These are phyloP conservation scores for Megaustenia siamemsis DNA, from an alignment of 2,888 invertebrate genomes.

Conservation along the genomic window DNA sequence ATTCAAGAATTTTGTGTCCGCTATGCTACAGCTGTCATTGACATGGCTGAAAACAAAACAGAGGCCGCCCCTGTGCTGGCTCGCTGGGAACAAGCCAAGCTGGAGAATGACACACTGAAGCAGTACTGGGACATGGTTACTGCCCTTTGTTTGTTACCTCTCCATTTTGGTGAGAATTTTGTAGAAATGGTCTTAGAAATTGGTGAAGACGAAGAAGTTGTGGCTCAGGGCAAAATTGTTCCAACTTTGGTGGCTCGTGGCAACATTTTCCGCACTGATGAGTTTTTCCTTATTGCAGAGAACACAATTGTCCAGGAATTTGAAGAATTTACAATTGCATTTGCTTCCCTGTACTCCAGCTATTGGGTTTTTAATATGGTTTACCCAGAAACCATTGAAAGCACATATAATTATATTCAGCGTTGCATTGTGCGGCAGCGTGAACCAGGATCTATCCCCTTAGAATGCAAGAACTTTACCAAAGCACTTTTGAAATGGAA, in stretches of 20 bases:
- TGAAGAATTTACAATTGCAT: conserved; percentile 76
- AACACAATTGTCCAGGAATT: conserved; percentile 75
- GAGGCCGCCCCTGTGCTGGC: conserved; percentile 69
- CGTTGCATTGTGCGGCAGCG: conserved; percentile 51
- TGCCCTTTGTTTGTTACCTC: conserved; percentile 72
- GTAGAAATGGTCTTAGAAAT: conserved; percentile 74
- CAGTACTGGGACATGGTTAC: conserved; percentile 78
- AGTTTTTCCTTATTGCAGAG: conserved; percentile 74
- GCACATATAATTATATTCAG: conserved; percentile 66
- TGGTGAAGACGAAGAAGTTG: conserved; percentile 70
- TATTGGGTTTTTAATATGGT: conserved; percentile 78
- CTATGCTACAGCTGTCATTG: conserved; percentile 70
- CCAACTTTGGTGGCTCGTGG: conserved; percentile 75
- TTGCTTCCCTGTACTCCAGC: conserved; percentile 73
- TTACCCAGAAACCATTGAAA: conserved; percentile 71
- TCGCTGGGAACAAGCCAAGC: conserved; percentile 71
- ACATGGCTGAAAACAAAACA: conserved; percentile 65
- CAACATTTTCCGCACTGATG: conserved; percentile 73
- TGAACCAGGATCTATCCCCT: conserved; percentile 46
- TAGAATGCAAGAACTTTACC: conserved; percentile 51
- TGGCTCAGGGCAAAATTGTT: conserved; percentile 74
- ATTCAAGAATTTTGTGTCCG: conserved; percentile 75
- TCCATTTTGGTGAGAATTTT: conserved; percentile 72
- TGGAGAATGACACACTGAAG: conserved; percentile 70
- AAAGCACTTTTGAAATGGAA: conserved; percentile 51